A percentile compares a stretch with the other conserved stretches of the same genome.
phyloP scores from a whole-genome alignment of 2,888 invertebrate genomes.

The Apodemia duryi region DNA sequence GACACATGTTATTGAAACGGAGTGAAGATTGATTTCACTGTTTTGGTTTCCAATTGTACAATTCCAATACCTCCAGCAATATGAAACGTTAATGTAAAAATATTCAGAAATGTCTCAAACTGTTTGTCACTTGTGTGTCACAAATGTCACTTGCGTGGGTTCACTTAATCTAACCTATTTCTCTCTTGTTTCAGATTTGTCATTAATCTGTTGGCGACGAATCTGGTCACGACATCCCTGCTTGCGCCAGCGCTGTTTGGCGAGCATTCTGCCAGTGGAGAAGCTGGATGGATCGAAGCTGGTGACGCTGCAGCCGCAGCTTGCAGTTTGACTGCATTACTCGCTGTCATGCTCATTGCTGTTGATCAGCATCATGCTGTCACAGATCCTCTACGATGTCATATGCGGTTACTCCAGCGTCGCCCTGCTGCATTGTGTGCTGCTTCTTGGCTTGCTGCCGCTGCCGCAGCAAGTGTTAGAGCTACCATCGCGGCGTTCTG shows the following conservation, averaged over 20 bases:
- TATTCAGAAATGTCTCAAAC: neutral
- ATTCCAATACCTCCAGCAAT: slow-evolving; percentile 15
- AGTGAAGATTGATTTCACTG: slow-evolving; percentile 26
- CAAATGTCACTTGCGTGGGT: neutral
- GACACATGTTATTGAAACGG: slow-evolving; percentile 18
- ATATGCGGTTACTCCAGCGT: slow-evolving; percentile 70
- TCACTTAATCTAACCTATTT: slow-evolving; percentile 24
- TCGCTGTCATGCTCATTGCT: slow-evolving; percentile 63
- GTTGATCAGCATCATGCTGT: slow-evolving; percentile 79
- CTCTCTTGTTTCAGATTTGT: slow-evolving; percentile 80
- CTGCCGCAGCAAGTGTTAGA: slow-evolving; percentile 56
- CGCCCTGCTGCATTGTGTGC: slow-evolving; percentile 70
- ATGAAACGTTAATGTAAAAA: slow-evolving; percentile 13
- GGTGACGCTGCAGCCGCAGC: slow-evolving; percentile 73
- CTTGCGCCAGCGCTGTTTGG: slow-evolving; percentile 72
- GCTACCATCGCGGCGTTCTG: slow-evolving; percentile 54
- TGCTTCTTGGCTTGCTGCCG: slow-evolving; percentile 74
- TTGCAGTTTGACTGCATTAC: slow-evolving; percentile 59
- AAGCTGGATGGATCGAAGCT: slow-evolving; percentile 77
- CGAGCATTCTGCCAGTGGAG: slow-evolving; percentile 82
- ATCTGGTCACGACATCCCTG: slow-evolving; percentile 68
- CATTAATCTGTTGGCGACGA: slow-evolving; percentile 77
- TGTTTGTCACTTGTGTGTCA: no score
- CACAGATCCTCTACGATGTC: slow-evolving; percentile 72
- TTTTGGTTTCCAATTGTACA: slow-evolving; percentile 23